Evolutionary conservation across 2,797 vertebrate species (phyloP).

Genomic region (Oreonectes daqikongensis): DNA sequence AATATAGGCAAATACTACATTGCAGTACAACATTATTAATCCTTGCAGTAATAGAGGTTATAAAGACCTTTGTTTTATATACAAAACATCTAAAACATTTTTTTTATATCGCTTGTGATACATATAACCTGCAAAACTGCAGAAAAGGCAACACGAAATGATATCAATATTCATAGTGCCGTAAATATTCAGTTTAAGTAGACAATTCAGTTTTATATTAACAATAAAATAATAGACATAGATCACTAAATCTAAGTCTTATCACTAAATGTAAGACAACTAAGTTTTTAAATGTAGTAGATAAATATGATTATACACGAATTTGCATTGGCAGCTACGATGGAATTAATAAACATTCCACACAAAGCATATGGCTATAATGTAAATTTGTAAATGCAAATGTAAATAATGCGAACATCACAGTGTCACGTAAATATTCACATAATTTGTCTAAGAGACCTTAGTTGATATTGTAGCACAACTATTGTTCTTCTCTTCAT

Average conservation of each 20-base stretch:
- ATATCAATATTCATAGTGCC: no score
- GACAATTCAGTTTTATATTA: background rate
- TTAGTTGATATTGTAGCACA: constrained; percentile 5
- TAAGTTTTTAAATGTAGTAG: no score
- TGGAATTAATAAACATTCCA: background rate
- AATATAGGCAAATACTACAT: no score
- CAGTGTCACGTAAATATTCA: background rate
- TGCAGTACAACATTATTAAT: background rate
- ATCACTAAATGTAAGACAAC: background rate
- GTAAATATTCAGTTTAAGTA: no score
- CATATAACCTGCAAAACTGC: no score
- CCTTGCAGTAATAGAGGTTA: no score
- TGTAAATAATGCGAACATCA: no score
- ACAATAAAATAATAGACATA: background rate
- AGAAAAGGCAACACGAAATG: no score
- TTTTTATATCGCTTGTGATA: no score
- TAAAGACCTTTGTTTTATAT: no score
- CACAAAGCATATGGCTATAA: background rate
- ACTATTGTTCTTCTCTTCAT: constrained; percentile 9
- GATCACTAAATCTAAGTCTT: background rate
- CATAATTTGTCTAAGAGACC: constrained; percentile 6
- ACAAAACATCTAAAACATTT: no score
- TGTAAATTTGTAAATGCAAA: no score
- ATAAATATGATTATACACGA: background rate
- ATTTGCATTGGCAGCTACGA: background rate